Conservation (phyloP, 2,113 vertebrate species). For the Hippocampus barbouri region DNA sequence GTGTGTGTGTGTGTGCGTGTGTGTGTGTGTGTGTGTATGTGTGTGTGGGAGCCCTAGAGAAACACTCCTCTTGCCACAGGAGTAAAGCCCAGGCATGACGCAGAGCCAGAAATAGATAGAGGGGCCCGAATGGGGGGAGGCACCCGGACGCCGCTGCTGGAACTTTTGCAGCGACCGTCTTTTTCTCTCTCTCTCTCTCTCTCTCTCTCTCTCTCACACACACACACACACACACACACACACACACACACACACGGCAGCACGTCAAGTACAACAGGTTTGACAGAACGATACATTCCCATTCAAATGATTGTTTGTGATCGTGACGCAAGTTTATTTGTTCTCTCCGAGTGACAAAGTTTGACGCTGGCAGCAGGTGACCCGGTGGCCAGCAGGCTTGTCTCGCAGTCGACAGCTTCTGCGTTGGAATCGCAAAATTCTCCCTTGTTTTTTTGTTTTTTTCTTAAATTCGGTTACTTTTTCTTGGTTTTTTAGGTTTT, state of each 20-base stretch:
- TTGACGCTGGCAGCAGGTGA: too few species aligned
- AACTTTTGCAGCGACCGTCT: conserved; percentile 77
- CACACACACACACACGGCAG: neutral
- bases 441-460: too few species aligned
- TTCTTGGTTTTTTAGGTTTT: too few species aligned
- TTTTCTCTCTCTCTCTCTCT: neutral
- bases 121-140: conserved; percentile 84
- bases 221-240: neutral
- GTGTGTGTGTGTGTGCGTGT: conserved; percentile 18
- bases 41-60: conserved; percentile 90
- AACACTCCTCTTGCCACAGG: conserved; percentile 97
- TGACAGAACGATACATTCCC: neutral
- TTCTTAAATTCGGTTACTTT: too few species aligned
- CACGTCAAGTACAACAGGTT: conserved; percentile 1
- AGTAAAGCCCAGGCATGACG: conserved; percentile 99
- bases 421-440: too few species aligned
- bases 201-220: neutral
- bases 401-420: too few species aligned
- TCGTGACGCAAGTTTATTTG: neutral
- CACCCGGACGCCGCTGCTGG: conserved; percentile 81
- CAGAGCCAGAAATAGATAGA: conserved; percentile 98
- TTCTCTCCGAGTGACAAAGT: too few species aligned
- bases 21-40: conserved; percentile 29
- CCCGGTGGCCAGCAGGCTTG: too few species aligned
- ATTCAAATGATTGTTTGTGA: neutral